These are phyloP conservation scores for Drosophila ohnishii DNA, from an alignment of 1,140 invertebrate genomes.

Conservation along the genomic window DNA sequence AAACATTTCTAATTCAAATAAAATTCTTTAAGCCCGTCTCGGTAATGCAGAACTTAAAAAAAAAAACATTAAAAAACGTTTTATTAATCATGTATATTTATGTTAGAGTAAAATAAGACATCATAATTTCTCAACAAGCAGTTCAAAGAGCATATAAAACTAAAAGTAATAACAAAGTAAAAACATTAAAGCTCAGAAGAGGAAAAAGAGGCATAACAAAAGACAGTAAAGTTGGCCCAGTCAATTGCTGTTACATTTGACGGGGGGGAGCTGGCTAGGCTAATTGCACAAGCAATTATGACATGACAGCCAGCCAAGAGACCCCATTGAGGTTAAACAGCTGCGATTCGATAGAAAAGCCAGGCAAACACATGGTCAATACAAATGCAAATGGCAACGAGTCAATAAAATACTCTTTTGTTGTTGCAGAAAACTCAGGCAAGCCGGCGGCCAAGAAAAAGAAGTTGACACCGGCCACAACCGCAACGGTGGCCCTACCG, in stretches of 20 bases:
- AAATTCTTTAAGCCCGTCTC: too few relatives aligned
- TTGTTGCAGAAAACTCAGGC: conserved; percentile 52
- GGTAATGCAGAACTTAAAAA: too few relatives aligned
- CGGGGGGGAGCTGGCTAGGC: conserved; percentile 28
- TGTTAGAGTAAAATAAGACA: neutral
- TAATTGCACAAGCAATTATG: conserved; percentile 56
- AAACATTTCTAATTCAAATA: too few relatives aligned
- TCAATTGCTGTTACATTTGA: conserved; percentile 49
- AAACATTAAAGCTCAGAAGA: conserved; percentile 1
- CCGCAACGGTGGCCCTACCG: conserved; percentile 41
- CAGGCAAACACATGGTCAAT: conserved; percentile 25
- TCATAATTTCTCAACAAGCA: neutral
- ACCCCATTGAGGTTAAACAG: conserved; percentile 67
- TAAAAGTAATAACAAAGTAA: neutral
- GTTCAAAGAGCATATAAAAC: conserved; percentile 14
- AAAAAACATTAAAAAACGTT: too few relatives aligned
- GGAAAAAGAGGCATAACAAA: conserved; percentile 38
- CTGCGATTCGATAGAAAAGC: conserved; percentile 44
- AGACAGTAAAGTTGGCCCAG: conserved; percentile 23
- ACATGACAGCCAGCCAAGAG: conserved; percentile 31
- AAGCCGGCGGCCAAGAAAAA: conserved; percentile 75
- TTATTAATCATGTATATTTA: too few relatives aligned
- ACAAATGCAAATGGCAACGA: conserved; percentile 18
- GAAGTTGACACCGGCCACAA: conserved; percentile 44
- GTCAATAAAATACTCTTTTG: conserved; percentile 5